Evolutionary conservation across 2,113 vertebrate species (phyloP), one percentile per base, ranked within the genome.

Genomic region (Seriola aureovittata): DNA sequence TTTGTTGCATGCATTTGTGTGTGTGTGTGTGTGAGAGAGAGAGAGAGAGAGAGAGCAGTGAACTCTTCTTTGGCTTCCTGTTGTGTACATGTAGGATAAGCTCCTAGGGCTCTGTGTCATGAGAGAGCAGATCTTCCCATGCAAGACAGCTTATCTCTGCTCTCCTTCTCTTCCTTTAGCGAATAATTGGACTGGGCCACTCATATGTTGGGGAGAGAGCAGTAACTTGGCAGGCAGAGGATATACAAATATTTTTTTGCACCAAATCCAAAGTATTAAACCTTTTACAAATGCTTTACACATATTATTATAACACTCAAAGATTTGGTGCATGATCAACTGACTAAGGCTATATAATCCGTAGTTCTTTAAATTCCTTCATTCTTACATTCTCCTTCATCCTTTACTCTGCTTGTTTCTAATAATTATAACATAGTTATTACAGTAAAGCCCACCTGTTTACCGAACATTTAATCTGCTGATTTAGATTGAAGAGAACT

Each of bases 61-160:
- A 82, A 63, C 75, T 62, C 54, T 21, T 70, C 84, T 82, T 60
- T 84, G 80, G 84, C 81, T 93, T 93, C 93, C 92, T 93, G 93
- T 94, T 93, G 84, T 93, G 91, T 75, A 85, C 78, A 89, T 87
- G 84, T 80, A 91, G 81, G 85, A 91, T 89, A 90, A 93, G 92
- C 90, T 90, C 78, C 79, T 71, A 75, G 69, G 78, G 80, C 85
- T 72, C 71, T 72, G 77, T 93, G 91, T 90, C 91, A 92, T 87
- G 87, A 90, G 76, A 88, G 90, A 87, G 77, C 83, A 89, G 75
- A 88, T 88, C 91, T 90, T 93, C 81, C 88, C 83, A 87, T 89
- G 85, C 71, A 78, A 90, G 86, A 85, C 84, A 72, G 89, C 89
- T 92, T 93, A 93, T 93, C 91, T 89, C 38, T 78, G 75, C 72